Conservation (phyloP, 2,888 invertebrate genomes). For the Thera britannica region DNA sequence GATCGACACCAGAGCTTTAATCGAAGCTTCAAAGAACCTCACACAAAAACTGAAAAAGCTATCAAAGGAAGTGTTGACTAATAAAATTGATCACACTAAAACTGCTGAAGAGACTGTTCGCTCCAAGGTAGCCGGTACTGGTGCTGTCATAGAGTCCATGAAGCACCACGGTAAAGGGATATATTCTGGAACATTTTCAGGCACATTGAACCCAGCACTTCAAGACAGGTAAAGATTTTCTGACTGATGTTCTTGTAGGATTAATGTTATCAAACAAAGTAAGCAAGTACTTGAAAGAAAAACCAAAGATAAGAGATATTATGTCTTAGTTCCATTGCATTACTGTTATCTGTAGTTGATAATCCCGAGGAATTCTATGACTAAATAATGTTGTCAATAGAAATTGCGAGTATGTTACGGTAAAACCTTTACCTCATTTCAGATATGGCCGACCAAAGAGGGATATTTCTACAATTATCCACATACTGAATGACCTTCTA, state of each 20-base stretch:
- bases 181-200: constrained; percentile 98
- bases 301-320: constrained; percentile 27
- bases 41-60: constrained; percentile 96
- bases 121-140: constrained; percentile 76
- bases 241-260: background rate
- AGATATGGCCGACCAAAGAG: constrained; percentile 95
- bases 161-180: constrained; percentile 97
- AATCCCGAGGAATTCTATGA: constrained; percentile 18
- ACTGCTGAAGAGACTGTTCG: constrained; percentile 79
- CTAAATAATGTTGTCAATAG: constrained; percentile 9
- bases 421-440: constrained; percentile 47
- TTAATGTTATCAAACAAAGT: background rate
- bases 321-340: constrained; percentile 2
- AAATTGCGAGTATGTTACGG: background rate
- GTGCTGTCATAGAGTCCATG: constrained; percentile 96
- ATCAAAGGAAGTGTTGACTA: constrained; percentile 94
- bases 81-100: constrained; percentile 80
- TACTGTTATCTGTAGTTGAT: constrained; percentile 23
- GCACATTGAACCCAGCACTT: constrained; percentile 95
- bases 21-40: constrained; percentile 95
- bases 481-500: constrained; percentile 96
- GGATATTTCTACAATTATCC: constrained; percentile 97
- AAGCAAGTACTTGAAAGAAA: constrained; percentile 8
- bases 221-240: constrained; percentile 88
- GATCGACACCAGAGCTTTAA: constrained; percentile 89